Evolutionary conservation across 64 coral and sea anemone genomes (phyloP).

Genomic region (Stichodactyla mertensii): DNA sequence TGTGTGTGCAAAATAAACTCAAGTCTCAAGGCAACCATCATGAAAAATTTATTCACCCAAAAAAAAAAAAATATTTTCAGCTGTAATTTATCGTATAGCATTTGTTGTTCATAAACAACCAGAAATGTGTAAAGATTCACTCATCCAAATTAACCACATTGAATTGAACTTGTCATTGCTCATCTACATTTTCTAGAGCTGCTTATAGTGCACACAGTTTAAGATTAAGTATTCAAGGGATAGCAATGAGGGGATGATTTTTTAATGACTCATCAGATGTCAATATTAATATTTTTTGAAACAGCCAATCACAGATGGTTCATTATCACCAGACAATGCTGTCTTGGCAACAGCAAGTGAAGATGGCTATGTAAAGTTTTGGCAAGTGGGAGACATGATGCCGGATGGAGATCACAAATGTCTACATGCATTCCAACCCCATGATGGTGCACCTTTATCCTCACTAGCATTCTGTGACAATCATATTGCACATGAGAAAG

Average conservation of each 20-base stretch:
- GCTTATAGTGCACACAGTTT: not conserved
- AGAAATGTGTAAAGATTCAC: no score
- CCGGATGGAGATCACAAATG: constrained; percentile 34
- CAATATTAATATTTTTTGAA: no score
- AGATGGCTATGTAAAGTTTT: constrained; percentile 91
- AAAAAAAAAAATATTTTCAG: no score
- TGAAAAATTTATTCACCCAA: no score
- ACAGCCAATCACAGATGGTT: constrained; percentile 88
- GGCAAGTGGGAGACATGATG: constrained; percentile 69
- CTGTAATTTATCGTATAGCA: no score
- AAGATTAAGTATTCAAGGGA: no score
- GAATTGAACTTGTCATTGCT: no score
- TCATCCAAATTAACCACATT: no score
- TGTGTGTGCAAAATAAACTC: no score
- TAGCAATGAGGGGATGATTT: not conserved
- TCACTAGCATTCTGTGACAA: constrained; percentile 91
- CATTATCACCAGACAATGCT: constrained; percentile 75
- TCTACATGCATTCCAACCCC: constrained; percentile 82
- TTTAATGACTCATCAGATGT: not conserved
- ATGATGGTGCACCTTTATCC: constrained; percentile 68
- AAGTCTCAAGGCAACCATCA: no score
- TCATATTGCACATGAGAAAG: constrained; percentile 73
- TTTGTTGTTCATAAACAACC: no score
- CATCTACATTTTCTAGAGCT: no score
- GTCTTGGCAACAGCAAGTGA: constrained; percentile 93